phyloP scores from a whole-genome alignment of 1,140 invertebrate genomes.

The Arctopsyche grandis region DNA sequence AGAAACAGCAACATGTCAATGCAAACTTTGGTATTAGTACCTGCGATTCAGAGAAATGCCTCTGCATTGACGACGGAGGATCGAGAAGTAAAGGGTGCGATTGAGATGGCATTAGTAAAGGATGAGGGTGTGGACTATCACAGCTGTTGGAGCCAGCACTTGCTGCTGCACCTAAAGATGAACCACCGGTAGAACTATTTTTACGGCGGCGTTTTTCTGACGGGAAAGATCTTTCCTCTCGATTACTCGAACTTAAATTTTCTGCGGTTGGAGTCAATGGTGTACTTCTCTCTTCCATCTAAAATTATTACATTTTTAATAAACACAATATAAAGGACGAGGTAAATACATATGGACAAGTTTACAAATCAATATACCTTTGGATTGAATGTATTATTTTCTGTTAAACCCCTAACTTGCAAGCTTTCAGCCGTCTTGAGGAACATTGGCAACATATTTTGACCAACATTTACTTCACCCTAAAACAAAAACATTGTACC shows the following conservation, averaged over 20 bases:
- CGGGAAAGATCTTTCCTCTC: conserved; percentile 34
- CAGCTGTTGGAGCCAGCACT: conserved; percentile 67
- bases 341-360: neutral
- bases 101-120: conserved; percentile 65
- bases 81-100: conserved; percentile 59
- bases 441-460: conserved; percentile 87
- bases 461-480: conserved; percentile 89
- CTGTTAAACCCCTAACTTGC: conserved; percentile 89
- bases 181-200: conserved; percentile 54
- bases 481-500: conserved; percentile 55
- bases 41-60: conserved; percentile 49
- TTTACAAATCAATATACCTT: conserved; percentile 57
- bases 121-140: conserved; percentile 72
- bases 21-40: conserved; percentile 24
- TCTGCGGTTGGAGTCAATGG: conserved; percentile 62
- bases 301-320: conserved; percentile 27
- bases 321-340: too few species aligned
- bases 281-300: conserved; percentile 64
- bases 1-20: neutral
- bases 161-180: conserved; percentile 60
- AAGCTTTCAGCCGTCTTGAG: conserved; percentile 90
- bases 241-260: conserved; percentile 57
- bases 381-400: conserved; percentile 79
- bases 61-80: conserved; percentile 35
- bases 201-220: conserved; percentile 55